These are phyloP conservation scores for Steinernema feltiae DNA, from an alignment of 1,140 invertebrate species.

Conservation along the genomic window DNA sequence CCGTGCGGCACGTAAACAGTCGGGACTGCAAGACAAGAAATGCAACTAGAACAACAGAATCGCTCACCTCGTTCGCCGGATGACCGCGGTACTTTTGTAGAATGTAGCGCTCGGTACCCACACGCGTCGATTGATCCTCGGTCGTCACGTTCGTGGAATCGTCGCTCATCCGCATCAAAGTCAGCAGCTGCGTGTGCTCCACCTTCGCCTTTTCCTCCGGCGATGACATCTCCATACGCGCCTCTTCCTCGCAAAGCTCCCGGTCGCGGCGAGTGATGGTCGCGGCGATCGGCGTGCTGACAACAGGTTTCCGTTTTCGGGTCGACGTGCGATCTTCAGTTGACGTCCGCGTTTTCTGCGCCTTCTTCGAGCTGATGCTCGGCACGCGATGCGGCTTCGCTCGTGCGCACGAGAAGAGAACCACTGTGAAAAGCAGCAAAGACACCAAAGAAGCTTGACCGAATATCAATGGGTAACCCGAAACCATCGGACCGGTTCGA, in stretches of 20 bases:
- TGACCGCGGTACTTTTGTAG: not conserved
- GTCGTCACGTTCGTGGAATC: not conserved
- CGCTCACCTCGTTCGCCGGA: not conserved
- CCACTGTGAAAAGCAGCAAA: not conserved
- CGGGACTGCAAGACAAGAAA: too few species aligned
- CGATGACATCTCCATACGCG: not conserved
- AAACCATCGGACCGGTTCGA: not conserved
- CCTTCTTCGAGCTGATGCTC: not conserved
- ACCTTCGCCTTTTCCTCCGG: not conserved
- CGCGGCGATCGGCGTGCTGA: too few species aligned
- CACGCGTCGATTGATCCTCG: not conserved
- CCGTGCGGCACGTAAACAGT: too few species aligned
- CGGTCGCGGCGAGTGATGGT: not conserved
- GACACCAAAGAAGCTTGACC: not conserved
- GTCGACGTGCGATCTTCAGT: not conserved
- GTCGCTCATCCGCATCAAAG: not conserved
- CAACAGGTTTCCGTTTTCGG: not conserved
- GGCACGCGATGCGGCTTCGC: not conserved
- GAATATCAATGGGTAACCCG: not conserved
- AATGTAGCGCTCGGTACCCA: too few species aligned
- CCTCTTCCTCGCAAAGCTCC: not conserved
- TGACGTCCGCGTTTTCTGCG: not conserved
- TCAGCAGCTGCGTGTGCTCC: not conserved
- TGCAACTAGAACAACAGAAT: too few species aligned
- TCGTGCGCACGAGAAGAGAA: not conserved